Evolutionary conservation across 2,113 vertebrate species (phyloP), one percentile per base, ranked within the genome.

Genomic region (Pyrgilauda ruficollis): DNA sequence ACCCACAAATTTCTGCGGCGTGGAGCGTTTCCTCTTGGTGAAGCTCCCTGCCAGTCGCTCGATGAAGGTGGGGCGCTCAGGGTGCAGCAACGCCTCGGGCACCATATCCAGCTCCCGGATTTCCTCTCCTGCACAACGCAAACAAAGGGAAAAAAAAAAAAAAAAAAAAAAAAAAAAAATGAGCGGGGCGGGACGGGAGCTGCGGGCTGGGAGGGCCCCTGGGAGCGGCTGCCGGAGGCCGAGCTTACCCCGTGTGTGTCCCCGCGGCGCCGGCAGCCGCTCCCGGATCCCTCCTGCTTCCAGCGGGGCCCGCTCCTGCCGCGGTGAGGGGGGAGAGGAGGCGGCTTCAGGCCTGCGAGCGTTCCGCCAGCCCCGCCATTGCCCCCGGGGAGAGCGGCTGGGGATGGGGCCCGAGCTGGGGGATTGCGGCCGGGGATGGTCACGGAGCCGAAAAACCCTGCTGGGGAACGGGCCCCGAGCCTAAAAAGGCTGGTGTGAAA

Each of bases 11-110:
- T 53, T 18, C 52, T 53, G 52, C 30, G 30, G 53, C 55, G 19
- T 62, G 59, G 98, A 99, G 58, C 99, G 98, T 95, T 99, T 99
- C 94, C 99, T 98, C 94, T 99, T 99, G 96, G 99, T 99, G 94
- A 99, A 98, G 98, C 98, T 99, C 95, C 98, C 98, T 35, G 98
- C 97, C 97, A 99, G 97, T 41, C 99, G 98, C 94, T 99, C 99
- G 30, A 98, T 98, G 88, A 98, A 98, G 18, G 98, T 98, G 53
- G 98, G 98, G 97, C 98, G 98, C n/a, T 99, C 99, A 30, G 98
- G 97, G 96, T 99, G 99, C n/a, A 99, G 97, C 97, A 98, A 89
- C 35, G 98, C 97, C 73, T 99, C 99, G 56, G 98, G 97, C 94
- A 98, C 98, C 76, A 98, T 96, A 94, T 99, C 99, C 98, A 99